Percentiles rank a stretch among this genome's conserved stretches.
Conservation (phyloP, 2,888 invertebrate species). For the Colletes collaris region DNA sequence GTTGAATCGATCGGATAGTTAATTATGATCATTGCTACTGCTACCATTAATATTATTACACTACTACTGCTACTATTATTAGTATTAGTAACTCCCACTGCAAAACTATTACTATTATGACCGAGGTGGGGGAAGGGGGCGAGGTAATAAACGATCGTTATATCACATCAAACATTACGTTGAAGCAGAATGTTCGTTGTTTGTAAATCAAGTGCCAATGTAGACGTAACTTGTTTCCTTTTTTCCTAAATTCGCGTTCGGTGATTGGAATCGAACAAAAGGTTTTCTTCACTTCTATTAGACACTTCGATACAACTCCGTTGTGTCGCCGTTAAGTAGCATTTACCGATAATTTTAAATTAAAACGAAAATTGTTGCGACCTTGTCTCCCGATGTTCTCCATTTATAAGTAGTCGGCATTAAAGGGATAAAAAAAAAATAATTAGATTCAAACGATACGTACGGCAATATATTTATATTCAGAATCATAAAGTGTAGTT, state of each 20-base stretch:
- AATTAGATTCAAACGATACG: conserved; percentile 67
- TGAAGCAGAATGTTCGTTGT: conserved; percentile 10
- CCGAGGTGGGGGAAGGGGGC: conserved; percentile 48
- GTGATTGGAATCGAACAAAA: not conserved
- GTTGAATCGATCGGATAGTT: conserved; percentile 42
- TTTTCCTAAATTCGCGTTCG: conserved; percentile 15
- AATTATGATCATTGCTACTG: conserved; percentile 57
- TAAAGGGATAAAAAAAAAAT: conserved; percentile 50
- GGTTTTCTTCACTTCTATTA: not conserved
- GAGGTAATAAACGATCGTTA: conserved; percentile 38
- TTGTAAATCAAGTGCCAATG: conserved; percentile 50
- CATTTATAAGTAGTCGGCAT: conserved; percentile 67
- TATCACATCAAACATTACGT: not conserved
- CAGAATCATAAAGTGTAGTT: conserved; percentile 67
- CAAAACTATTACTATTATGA: conserved; percentile 66
- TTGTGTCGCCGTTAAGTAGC: not conserved
- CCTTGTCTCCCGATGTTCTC: conserved; percentile 61
- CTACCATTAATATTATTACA: conserved; percentile 70
- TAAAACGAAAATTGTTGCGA: not conserved
- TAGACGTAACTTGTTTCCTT: conserved; percentile 25
- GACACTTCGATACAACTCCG: not conserved
- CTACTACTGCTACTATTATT: conserved; percentile 70
- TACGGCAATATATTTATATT: conserved; percentile 78
- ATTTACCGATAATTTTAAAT: not conserved
- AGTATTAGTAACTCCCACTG: conserved; percentile 59